phyloP scores from a whole-genome alignment of 2,888 invertebrate species.

The Uloborus plumipes region DNA sequence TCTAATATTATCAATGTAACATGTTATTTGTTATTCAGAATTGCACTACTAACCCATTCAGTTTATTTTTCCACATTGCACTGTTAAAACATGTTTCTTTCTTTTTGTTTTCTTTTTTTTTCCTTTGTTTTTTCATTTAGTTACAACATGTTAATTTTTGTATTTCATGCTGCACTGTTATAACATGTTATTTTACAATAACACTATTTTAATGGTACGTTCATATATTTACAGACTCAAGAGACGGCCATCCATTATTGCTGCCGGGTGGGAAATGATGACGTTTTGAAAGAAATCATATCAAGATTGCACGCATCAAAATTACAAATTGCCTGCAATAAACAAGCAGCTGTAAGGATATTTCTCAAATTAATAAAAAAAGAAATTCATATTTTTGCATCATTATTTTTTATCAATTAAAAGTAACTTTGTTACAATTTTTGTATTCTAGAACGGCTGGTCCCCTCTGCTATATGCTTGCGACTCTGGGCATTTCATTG shows the following conservation, averaged over 20 bases:
- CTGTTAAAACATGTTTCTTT: too few relatives aligned
- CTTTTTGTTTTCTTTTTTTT: too few relatives aligned
- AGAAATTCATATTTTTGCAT: not conserved
- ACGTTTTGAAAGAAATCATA: constrained; percentile 93
- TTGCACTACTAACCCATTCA: too few relatives aligned
- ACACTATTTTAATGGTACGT: not conserved
- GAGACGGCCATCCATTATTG: constrained; percentile 97
- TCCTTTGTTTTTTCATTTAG: too few relatives aligned
- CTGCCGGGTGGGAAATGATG: constrained; percentile 94
- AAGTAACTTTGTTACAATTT: not conserved
- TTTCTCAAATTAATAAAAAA: not conserved
- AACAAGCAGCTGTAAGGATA: constrained; percentile 84
- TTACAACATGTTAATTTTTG: too few relatives aligned
- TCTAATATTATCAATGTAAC: too few relatives aligned
- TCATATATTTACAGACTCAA: constrained; percentile 76
- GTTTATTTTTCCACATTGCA: too few relatives aligned
- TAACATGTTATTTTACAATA: constrained; percentile 7
- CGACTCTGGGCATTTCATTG: constrained; percentile 93
- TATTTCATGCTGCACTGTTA: not conserved
- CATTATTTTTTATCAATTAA: not conserved
- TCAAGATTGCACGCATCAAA: constrained; percentile 89
- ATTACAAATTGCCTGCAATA: constrained; percentile 93
- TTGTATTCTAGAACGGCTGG: constrained; percentile 78
- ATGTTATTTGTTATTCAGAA: too few relatives aligned
- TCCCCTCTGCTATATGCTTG: constrained; percentile 97